A percentile compares a stretch with the other conserved stretches of the same genome.
Evolutionary conservation across 2,888 invertebrate species (phyloP).

Genomic region (Coelogynopora nodosa): DNA sequence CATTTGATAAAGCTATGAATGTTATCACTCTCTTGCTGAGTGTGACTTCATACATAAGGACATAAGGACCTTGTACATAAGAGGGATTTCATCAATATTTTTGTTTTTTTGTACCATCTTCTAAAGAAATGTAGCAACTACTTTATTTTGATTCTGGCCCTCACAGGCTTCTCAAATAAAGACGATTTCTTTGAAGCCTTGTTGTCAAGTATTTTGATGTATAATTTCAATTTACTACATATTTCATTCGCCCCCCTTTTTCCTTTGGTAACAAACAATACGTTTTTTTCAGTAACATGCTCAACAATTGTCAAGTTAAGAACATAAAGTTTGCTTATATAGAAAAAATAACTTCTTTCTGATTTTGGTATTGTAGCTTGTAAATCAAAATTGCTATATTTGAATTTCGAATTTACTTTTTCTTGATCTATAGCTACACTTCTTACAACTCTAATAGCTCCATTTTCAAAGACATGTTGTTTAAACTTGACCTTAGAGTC

Average conservation of each 20-base stretch:
- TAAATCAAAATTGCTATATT: conserved; percentile 18
- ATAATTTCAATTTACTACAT: background rate
- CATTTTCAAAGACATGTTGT: conserved; percentile 2
- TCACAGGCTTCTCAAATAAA: conserved; percentile 2
- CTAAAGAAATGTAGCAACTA: background rate
- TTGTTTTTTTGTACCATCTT: conserved; percentile 21
- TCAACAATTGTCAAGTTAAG: conserved; percentile 23
- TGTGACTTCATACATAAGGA: conserved; percentile 6
- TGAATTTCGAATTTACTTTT: conserved; percentile 24
- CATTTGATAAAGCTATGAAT: background rate
- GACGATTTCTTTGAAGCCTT: conserved; percentile 20
- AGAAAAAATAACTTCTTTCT: conserved; percentile 14
- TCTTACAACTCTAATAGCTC: conserved; percentile 22
- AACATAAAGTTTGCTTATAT: conserved; percentile 23
- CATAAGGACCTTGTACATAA: too few species aligned
- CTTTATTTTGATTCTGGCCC: conserved; percentile 19
- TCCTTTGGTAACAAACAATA: background rate
- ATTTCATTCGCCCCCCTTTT: conserved; percentile 8
- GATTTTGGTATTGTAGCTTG: conserved; percentile 25
- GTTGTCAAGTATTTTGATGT: background rate
- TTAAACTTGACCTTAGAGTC: conserved; percentile 13
- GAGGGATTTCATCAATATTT: conserved; percentile 15
- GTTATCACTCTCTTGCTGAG: conserved; percentile 8
- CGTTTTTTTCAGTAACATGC: background rate
- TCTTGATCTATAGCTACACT: background rate